phyloP scores from a whole-genome alignment of 2,797 vertebrate genomes.

The Melopsittacus undulatus region DNA sequence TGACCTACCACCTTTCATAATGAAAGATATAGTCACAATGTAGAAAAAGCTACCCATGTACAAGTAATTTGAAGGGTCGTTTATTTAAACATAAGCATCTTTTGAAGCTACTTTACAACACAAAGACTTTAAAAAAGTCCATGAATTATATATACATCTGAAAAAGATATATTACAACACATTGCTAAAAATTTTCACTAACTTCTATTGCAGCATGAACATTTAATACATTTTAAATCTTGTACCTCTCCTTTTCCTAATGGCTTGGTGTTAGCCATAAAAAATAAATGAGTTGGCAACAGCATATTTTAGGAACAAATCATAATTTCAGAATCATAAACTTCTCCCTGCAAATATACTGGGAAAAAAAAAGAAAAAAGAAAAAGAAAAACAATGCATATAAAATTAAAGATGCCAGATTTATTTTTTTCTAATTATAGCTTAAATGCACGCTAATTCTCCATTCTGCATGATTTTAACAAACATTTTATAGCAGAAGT shows the following conservation, averaged over 20 bases:
- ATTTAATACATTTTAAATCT: not conserved
- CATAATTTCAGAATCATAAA: not conserved
- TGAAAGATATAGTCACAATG: not conserved
- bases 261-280: not conserved
- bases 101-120: not conserved
- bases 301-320: not conserved
- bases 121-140: not conserved
- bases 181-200: not conserved
- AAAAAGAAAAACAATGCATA: not conserved
- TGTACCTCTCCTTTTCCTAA: not conserved
- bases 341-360: not conserved
- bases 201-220: not conserved
- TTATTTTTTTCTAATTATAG: not conserved
- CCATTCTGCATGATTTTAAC: not conserved
- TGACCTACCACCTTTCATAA: not conserved
- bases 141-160: not conserved
- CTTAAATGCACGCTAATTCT: not conserved
- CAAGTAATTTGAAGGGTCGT: not conserved
- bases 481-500: not conserved
- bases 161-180: not conserved
- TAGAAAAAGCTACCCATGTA: not conserved
- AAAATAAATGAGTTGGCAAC: not conserved
- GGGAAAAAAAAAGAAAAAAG: no score
- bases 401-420: not conserved
- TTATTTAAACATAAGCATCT: not conserved